Evolutionary conservation across 2,797 vertebrate genomes (phyloP).

Genomic region (Alosa sapidissima): DNA sequence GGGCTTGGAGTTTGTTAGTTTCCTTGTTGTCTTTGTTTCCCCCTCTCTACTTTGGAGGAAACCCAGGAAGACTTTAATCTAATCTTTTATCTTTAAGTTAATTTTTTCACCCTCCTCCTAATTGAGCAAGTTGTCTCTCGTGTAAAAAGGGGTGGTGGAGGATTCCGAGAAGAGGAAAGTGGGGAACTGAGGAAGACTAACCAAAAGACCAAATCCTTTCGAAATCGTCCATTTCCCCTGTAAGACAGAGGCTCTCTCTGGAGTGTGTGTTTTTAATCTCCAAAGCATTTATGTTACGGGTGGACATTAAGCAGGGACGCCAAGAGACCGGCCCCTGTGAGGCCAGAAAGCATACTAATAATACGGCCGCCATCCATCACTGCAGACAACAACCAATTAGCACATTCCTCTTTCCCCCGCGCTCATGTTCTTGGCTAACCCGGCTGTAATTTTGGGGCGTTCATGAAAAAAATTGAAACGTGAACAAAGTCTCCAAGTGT

Average conservation of each 20-base stretch:
- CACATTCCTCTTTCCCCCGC: conserved; percentile 63
- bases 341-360: conserved; percentile 64
- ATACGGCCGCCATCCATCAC: conserved; percentile 72
- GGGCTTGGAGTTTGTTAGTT: too few species aligned
- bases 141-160: not conserved
- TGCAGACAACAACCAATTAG: conserved; percentile 75
- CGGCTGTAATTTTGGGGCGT: conserved; percentile 52
- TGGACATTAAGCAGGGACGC: not conserved
- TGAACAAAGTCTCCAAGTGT: conserved; percentile 33
- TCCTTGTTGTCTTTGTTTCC: not conserved
- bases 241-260: not conserved
- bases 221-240: not conserved
- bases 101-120: not conserved
- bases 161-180: not conserved
- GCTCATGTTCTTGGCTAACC: conserved; percentile 65
- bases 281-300: not conserved
- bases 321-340: conserved; percentile 38
- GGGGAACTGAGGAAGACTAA: not conserved
- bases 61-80: not conserved
- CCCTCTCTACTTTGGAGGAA: not conserved
- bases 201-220: not conserved
- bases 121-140: not conserved
- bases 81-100: not conserved
- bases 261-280: not conserved
- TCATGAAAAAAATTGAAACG: conserved; percentile 53